These are phyloP conservation scores for Spilogale gracilis DNA, from an alignment of 2,113 vertebrate genomes.

Conservation along the genomic window DNA sequence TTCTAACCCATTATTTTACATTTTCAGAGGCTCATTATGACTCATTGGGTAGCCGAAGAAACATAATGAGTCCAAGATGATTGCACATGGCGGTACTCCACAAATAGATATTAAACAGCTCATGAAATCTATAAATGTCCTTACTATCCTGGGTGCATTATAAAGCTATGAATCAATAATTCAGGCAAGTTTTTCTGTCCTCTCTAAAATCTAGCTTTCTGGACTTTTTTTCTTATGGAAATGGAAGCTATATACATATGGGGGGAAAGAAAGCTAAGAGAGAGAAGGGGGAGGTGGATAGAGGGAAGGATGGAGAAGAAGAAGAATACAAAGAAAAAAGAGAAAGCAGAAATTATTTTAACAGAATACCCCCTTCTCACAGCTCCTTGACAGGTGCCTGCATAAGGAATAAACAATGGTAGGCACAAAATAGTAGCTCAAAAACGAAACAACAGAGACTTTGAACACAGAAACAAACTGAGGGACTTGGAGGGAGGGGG, in stretches of 20 bases:
- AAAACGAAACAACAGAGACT: not conserved
- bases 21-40: conserved; percentile 85
- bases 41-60: conserved; percentile 86
- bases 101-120: conserved; percentile 85
- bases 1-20: conserved; percentile 86
- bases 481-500: too few species aligned
- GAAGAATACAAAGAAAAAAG: not conserved
- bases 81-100: conserved; percentile 82
- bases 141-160: conserved; percentile 82
- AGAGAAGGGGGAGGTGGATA: not conserved
- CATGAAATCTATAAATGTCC: conserved; percentile 83
- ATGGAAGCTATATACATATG: conserved; percentile 53
- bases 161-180: conserved; percentile 84
- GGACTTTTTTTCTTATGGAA: conserved; percentile 63
- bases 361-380: not conserved
- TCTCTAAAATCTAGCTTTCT: conserved; percentile 72
- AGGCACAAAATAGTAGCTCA: not conserved
- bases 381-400: not conserved
- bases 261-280: conserved; percentile 46
- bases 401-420: not conserved
- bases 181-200: conserved; percentile 80
- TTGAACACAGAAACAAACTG: too few species aligned
- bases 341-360: not conserved
- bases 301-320: not conserved
- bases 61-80: conserved; percentile 81